Evolutionary conservation across 2,888 invertebrate genomes (phyloP), one percentile per base, ranked within the genome.

Genomic region (Drosophila limbata): DNA sequence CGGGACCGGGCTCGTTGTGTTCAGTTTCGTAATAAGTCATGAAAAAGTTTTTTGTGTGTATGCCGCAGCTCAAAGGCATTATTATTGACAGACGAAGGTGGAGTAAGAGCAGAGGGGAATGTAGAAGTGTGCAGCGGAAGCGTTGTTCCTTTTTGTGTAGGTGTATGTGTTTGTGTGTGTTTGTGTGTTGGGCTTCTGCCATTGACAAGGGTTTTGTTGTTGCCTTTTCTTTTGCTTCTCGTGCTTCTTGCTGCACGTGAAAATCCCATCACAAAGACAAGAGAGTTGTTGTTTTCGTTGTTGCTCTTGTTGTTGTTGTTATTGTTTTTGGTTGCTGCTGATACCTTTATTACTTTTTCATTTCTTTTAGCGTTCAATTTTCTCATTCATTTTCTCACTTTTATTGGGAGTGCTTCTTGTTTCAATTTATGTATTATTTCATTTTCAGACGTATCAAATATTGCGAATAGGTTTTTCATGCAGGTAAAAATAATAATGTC

Each of bases 251-350:
- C 31, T 67, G 79, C 83, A 87, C 80, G 85, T 84, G 78, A 87
- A 84, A 87, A 84, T 66, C 78, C 69, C 80, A 87, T 84, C 85
- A 82, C 63, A 71, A 70, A 76, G 77, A 64, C 59, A 65, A 67
- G 79, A 69, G 60, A 69, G 62, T 64, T 57, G 44, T 66, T 63
- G 52, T 60, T 35, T 21, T 28, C 44, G 25, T 39, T 31, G 42
- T 35, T 44, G 47, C 37, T 50, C 2, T 21, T n/a, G 17, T 48
- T 63, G 42, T 13, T 47, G 28, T 39, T 51, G 13, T 40, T 11
- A 31, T 21, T 56, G 59, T 61, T 55, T 11, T 39, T 59, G 35
- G 28, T 28, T 28, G 8, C 28, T 68, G 56, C 53, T 68, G 50
- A 64, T 69, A 64, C 45, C 48, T 73, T 77, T 75, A 73, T 75